Percentiles rank a stretch among this genome's conserved stretches.
Evolutionary conservation across 2,888 invertebrate species (phyloP).

Genomic region (Cremastinae sp.): DNA sequence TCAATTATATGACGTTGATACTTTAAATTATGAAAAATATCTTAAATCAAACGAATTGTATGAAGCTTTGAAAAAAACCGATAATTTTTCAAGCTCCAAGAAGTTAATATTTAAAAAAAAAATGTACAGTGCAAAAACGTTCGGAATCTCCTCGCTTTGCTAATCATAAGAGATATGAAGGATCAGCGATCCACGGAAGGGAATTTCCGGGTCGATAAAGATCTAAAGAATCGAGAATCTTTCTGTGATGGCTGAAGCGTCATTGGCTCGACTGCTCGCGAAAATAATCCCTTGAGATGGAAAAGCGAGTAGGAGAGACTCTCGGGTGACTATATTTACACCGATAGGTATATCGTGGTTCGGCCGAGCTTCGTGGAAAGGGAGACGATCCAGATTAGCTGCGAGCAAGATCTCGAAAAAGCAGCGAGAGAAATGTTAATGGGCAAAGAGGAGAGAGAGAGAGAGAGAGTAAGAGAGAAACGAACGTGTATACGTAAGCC

Average conservation of each 20-base stretch:
- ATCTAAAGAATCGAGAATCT: conserved; percentile 45
- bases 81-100: no score
- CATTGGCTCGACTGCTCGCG: conserved; percentile 30
- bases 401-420: conserved; percentile 37
- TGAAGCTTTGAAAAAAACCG: no score
- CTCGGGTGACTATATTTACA: conserved; percentile 19
- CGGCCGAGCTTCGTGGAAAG: conserved; percentile 1
- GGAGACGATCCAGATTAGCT: conserved; percentile 49
- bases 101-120: no score
- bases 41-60: no score
- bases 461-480: no score
- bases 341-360: conserved; percentile 1
- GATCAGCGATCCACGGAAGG: conserved; percentile 59
- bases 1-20: no score
- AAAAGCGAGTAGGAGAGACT: conserved; percentile 26
- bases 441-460: conserved; percentile 27
- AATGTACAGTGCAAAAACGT: no score
- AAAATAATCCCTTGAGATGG: conserved; percentile 57
- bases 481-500: conserved; percentile 14
- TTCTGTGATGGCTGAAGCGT: background rate
- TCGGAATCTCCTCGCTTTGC: conserved; percentile 16
- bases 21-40: no score
- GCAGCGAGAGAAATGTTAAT: conserved; percentile 32
- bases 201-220: conserved; percentile 59
- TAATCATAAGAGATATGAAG: conserved; percentile 67